Base-by-base conservation (phyloP, 2,113 vertebrate genomes). In the Hemiprocne comata region DNA sequence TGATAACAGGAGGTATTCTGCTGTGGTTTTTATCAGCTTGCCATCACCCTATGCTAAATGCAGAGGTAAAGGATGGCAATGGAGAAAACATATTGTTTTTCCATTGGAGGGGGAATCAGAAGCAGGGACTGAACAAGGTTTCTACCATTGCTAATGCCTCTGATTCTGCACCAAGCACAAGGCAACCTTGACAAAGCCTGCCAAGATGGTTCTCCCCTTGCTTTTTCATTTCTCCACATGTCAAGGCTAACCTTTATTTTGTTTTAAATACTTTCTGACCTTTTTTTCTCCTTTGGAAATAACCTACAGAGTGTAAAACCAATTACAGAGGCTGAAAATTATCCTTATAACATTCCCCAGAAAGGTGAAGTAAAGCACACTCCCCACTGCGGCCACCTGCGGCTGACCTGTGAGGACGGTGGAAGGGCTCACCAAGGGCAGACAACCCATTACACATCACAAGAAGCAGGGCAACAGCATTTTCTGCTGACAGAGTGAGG, bases 331-430 rank as follows among this genome's bases (percentile, higher is more conserved):
- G 36, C 72, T 73, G 71, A 76, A 87, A 90, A 83, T 38, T 12
- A 70, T 46, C 75, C 29, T 26, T 62, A 12, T 29, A 79, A 42
- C 12, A 26, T 38, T n/a, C 17, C 71, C 28, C 61, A 86, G 79
- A 77, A 65, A 65, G 0, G 0, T 10, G 42, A 86, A 67, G 11
- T 28, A 58, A 67, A 89, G 60, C 26, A 64, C 0, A 1, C 3
- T 81, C 18, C 17, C 38, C 15, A 15, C 29, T 74, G 48, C 24
- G 4, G 1, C 33, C 29, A 60, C 51, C 57, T 71, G 72, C 34
- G 60, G 38, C 67, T 95, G 42, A 77, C 25, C 33, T 31, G 13
- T 48, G n/a, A 60, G 23, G 46, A 19, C 0, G 0, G 26, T 64
- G 7, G 72, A 86, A 86, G 44, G 65, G 29, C 42, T 89, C 34